These are phyloP conservation scores for Elanoides forficatus DNA, from an alignment of 2,113 vertebrate genomes.

Conservation along the genomic window DNA sequence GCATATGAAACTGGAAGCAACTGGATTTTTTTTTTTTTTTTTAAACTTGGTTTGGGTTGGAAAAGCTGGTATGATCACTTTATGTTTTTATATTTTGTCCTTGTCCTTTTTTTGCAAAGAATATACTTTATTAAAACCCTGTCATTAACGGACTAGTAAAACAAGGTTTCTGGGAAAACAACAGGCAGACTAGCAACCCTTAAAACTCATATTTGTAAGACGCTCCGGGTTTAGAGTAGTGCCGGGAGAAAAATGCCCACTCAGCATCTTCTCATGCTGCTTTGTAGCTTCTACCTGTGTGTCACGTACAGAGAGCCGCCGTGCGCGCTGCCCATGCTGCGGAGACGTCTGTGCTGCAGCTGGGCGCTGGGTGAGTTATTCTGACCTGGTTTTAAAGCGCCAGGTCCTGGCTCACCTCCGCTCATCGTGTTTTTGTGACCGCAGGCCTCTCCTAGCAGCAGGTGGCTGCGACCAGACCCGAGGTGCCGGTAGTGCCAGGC, in stretches of 20 bases:
- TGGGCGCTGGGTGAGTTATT: accelerated
- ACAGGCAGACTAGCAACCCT: background rate
- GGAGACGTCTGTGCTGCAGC: accelerated
- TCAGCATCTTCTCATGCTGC: background rate
- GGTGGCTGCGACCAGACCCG: background rate
- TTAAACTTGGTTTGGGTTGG: background rate
- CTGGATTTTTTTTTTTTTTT: background rate
- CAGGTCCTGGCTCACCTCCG: accelerated
- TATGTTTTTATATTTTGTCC: background rate
- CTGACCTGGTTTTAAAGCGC: background rate
- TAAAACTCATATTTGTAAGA: background rate
- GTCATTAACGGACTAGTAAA: background rate
- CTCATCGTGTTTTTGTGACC: accelerated
- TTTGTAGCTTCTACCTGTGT: background rate
- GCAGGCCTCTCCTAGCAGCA: too few relatives aligned
- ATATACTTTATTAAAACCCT: background rate
- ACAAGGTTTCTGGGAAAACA: background rate
- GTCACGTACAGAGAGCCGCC: accelerated
- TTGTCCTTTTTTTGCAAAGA: background rate
- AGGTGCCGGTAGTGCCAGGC: accelerated
- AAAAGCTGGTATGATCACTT: background rate
- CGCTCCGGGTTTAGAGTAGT: background rate
- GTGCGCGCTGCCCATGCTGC: background rate
- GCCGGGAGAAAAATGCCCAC: background rate
- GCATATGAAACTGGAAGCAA: background rate